Evolutionary conservation across 2,113 vertebrate species (phyloP).

Genomic region (Petromus typicus): DNA sequence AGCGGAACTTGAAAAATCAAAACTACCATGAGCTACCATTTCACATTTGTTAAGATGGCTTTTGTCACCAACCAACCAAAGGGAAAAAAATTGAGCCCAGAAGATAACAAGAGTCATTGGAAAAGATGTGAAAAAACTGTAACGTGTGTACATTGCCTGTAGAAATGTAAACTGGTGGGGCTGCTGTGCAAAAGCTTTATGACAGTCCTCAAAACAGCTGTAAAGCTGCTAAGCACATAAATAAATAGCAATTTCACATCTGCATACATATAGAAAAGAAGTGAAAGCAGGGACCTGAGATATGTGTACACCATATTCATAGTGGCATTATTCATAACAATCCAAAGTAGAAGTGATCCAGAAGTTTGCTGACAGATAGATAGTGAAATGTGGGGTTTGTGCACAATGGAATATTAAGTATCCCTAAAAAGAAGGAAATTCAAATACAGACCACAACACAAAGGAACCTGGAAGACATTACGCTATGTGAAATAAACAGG

Average conservation of each 20-base stretch:
- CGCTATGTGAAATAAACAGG: not conserved
- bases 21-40: not conserved
- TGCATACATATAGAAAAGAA: not conserved
- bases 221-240: not conserved
- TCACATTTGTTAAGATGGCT: not conserved
- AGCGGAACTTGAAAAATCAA: not conserved
- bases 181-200: not conserved
- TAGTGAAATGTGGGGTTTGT: not conserved
- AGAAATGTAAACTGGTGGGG: not conserved
- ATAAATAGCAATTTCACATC: not conserved
- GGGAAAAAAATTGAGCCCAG: not conserved
- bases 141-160: rapidly evolving
- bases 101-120: not conserved
- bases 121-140: not conserved
- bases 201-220: not conserved
- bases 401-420: not conserved
- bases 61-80: not conserved
- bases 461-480: not conserved
- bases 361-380: not conserved
- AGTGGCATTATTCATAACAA: not conserved
- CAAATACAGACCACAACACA: not conserved
- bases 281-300: not conserved
- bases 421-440: not conserved
- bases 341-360: not conserved
- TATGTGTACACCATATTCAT: not conserved